Base-by-base conservation (phyloP, 2,797 vertebrate genomes). In the Emydoidea blandingii region DNA sequence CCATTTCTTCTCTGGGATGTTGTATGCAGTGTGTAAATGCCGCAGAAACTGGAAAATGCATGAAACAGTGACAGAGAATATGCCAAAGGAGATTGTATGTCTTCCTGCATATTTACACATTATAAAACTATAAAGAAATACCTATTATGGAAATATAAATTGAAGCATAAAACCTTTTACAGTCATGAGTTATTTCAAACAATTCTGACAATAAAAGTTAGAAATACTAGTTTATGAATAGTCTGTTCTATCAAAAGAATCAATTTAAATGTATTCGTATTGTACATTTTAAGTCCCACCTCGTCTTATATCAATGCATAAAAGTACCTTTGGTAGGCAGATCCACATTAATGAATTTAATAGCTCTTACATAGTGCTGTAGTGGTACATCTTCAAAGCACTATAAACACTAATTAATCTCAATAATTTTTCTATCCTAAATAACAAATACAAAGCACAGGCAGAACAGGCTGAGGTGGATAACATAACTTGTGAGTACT, bases 41-140 rank as follows among this genome's bases (percentile, higher is more conserved):
- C 50, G 12, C 59, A 54, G 59, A 83, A 92, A 94, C 19, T 84
- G 41, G 16, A 52, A 96, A 85, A 59, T 9, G 2, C 52, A 72
- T 86, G 65, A 93, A 81, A 11, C 2, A 72, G 4, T 59, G 68
- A 81, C 65, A 93, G 91, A 93, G 79, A 92, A 89, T 93, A 87
- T 92, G 76, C 31, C 29, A 82, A 81, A 92, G 25, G 6, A 62
- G 65, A 74, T 85, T 92, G 6, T 78, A 54, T 88, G 5, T 53
- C 79, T 93, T 87, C 6, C 16, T 12, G 92, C 23, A 25, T 53
- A 91, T 50, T 94, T 37, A 79, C 37, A 47, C 50, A 82, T 41
- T 41, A 85, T 57, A 84, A 94, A 96, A 95, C 74, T 80, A 81
- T 49, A 0, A 80, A 92, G 87, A 72, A 34, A 49, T 11, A 76